Conservation (phyloP, 2,797 vertebrate species). For the Microctenopoma steveboyesi region DNA sequence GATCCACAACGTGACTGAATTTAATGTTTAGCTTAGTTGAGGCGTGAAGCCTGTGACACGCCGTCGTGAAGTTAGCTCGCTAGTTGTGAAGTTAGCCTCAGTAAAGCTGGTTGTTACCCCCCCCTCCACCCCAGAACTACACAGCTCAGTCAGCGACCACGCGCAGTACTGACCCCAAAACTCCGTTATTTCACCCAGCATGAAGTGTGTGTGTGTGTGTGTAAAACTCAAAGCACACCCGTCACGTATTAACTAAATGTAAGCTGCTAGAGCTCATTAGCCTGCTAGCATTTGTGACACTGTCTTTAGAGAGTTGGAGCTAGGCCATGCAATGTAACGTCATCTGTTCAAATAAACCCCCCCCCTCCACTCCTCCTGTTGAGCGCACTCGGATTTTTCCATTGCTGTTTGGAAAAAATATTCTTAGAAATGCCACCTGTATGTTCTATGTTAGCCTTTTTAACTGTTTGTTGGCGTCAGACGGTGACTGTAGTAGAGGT, state of each 20-base stretch:
- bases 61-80: constrained; percentile 54
- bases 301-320: constrained; percentile 58
- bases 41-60: constrained; percentile 28
- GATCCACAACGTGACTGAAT: constrained; percentile 20
- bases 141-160: constrained; percentile 2
- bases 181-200: background rate
- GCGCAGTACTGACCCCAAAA: background rate
- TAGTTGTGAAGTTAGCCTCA: constrained; percentile 46
- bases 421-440: background rate
- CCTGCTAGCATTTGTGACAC: constrained; percentile 52
- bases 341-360: constrained; percentile 74
- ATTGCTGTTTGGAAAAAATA: constrained; percentile 30
- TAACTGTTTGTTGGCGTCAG: background rate
- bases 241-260: background rate
- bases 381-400: constrained; percentile 63
- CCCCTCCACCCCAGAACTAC: background rate
- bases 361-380: constrained; percentile 51
- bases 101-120: constrained; percentile 24
- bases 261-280: constrained; percentile 46
- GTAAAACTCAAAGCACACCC: background rate
- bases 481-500: background rate
- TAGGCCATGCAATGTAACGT: constrained; percentile 75
- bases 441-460: background rate
- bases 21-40: constrained; percentile 1
- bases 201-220: accelerated